A percentile compares a stretch with the other conserved stretches of the same genome.
These are phyloP conservation scores for Pachyseris speciosa DNA, from an alignment of 64 coral and sea anemone species.

Conservation along the genomic window DNA sequence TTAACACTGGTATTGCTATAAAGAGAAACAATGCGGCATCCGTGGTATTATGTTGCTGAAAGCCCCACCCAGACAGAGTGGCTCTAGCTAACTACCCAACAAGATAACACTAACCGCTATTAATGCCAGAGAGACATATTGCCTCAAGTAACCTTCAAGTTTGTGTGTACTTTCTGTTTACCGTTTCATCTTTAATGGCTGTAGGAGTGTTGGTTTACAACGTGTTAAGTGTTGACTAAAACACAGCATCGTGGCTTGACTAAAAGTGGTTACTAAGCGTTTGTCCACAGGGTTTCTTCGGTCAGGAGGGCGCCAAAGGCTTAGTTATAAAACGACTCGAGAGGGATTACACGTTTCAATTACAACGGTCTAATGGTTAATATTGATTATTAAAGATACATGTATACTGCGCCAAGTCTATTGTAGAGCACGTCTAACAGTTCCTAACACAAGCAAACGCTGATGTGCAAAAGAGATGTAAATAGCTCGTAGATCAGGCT, in stretches of 20 bases:
- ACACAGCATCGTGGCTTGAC: not conserved
- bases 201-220: not conserved
- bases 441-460: too few relatives aligned
- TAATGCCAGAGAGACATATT: not conserved
- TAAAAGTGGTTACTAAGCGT: not conserved
- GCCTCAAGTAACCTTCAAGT: not conserved
- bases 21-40: conserved; percentile 3
- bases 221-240: not conserved
- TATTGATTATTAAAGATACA: not conserved
- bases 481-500: not conserved
- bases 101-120: conserved; percentile 33
- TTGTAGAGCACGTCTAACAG: not conserved
- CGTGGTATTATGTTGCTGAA: not conserved
- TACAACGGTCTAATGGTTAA: conserved; percentile 47
- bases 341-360: conserved; percentile 37
- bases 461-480: not conserved
- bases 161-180: not conserved
- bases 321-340: not conserved
- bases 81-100: not conserved
- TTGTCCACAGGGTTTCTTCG: not conserved
- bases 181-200: not conserved
- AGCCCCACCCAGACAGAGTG: not conserved
- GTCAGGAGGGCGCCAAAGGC: not conserved
- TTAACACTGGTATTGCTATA: not conserved
- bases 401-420: not conserved